Evolutionary conservation across 1,140 invertebrate species (phyloP), one percentile per base, ranked within the genome.

Genomic region (Bemisia tabaci): DNA sequence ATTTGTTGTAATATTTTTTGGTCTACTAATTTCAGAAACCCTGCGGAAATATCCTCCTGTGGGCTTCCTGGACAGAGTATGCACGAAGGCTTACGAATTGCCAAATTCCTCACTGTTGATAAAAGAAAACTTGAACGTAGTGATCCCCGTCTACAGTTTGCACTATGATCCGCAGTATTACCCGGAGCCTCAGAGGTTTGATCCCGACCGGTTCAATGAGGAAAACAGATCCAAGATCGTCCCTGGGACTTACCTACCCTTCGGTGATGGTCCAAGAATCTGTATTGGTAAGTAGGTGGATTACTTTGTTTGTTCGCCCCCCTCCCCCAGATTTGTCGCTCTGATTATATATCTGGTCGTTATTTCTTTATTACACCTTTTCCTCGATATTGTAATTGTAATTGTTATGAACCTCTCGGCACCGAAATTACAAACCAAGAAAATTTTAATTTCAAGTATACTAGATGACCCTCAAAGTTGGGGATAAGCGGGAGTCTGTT

Each of bases 251-350:
- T 88, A 83, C 71, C 75, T 86, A 68, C 86, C 87, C 2, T 88
- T 90, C 73, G 86, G 84, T 22, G 84, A 83, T 65, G 87, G 87
- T 2, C 82, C 84, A 1, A 77, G 85, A 63, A 84, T 85, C 68
- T 88, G 87, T 73, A 85, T 88, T 63, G 82, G 82, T 82, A 73
- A 75, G 70, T 11, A 22, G 12, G 22, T n/a, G 21, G 9, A 17
- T 65, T 62, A n/a, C n/a, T n/a, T n/a, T n/a, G n/a, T n/a, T n/a
- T n/a, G n/a, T n/a, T n/a, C n/a, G n/a, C n/a, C n/a, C n/a, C n/a
- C n/a, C n/a, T n/a, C n/a, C n/a, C n/a, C n/a, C n/a, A n/a, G n/a
- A n/a, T n/a, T n/a, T n/a, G n/a, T n/a, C n/a, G n/a, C n/a, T n/a
- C n/a, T n/a, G n/a, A n/a, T n/a, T n/a, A n/a, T n/a, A n/a, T n/a